Evolutionary conservation across 2,888 invertebrate genomes (phyloP).

Genomic region (Hyposoter dolosus): DNA sequence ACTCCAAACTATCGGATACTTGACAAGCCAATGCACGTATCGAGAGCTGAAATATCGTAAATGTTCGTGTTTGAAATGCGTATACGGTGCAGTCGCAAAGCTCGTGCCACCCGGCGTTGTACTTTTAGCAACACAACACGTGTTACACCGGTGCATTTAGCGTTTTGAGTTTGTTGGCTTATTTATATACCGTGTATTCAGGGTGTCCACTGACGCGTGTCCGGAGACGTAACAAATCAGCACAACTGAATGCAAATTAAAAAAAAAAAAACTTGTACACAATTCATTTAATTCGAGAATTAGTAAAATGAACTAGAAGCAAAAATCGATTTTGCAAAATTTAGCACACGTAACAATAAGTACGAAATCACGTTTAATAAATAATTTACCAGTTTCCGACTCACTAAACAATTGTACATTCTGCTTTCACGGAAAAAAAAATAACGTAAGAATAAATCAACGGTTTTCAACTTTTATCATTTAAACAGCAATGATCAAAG

Average conservation of each 20-base stretch:
- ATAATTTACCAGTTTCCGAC: not conserved
- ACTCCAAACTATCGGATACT: slow-evolving; percentile 30
- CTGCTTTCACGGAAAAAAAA: not conserved
- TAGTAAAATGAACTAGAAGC: no score
- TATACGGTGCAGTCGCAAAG: slow-evolving; percentile 25
- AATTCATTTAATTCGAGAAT: no score
- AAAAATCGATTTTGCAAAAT: not conserved
- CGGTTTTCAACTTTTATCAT: no score
- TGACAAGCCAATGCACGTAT: slow-evolving; percentile 46
- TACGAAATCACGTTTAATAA: not conserved
- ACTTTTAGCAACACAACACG: slow-evolving; percentile 23
- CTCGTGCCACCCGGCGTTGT: slow-evolving; percentile 43
- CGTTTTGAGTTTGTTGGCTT: slow-evolving; percentile 42
- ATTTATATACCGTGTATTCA: not conserved
- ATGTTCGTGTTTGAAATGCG: slow-evolving; percentile 47
- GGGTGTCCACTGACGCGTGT: slow-evolving; percentile 11
- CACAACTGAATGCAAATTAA: not conserved
- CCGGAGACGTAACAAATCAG: not conserved
- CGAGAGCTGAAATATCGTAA: slow-evolving; percentile 52
- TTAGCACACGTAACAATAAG: no score
- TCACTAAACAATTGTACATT: not conserved
- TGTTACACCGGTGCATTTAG: slow-evolving; percentile 53
- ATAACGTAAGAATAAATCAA: no score
- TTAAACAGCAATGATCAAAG: not conserved
- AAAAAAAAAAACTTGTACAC: not conserved